A percentile compares a stretch with the other conserved stretches of the same genome.
Evolutionary conservation across 53 echinoderm and acorn worm genomes (phyloP).

Genomic region (Crossaster papposus): DNA sequence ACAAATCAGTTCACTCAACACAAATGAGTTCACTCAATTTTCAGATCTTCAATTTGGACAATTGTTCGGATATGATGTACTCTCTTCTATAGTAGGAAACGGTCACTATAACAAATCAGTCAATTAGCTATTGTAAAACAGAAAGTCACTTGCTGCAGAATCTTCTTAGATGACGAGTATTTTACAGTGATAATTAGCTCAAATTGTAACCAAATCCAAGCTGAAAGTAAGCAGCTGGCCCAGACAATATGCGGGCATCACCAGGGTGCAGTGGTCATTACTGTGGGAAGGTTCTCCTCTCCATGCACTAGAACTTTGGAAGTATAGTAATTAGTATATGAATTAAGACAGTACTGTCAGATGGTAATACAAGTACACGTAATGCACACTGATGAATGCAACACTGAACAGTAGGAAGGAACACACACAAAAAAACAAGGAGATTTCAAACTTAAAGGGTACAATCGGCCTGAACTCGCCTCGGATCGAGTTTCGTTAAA

Average conservation of each 20-base stretch:
- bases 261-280: constrained; percentile 22
- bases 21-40: neutral
- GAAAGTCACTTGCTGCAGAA: neutral
- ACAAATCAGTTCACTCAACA: neutral
- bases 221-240: constrained; percentile 33
- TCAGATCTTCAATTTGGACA: neutral
- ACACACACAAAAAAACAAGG: no score
- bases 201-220: constrained; percentile 22
- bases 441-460: no score
- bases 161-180: neutral
- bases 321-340: no score
- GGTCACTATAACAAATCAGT: neutral
- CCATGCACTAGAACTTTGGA: no score
- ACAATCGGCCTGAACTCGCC: no score
- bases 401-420: no score
- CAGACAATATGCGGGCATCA: neutral
- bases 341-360: no score
- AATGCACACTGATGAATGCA: no score
- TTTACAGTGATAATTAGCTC: constrained; percentile 19
- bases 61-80: neutral
- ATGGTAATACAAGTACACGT: no score
- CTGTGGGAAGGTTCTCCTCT: constrained; percentile 10
- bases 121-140: neutral
- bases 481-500: no score
- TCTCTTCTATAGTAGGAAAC: neutral